Evolutionary conservation across 2,113 vertebrate species (phyloP), one percentile per base, ranked within the genome.

Genomic region (Chroicocephalus ridibundus): DNA sequence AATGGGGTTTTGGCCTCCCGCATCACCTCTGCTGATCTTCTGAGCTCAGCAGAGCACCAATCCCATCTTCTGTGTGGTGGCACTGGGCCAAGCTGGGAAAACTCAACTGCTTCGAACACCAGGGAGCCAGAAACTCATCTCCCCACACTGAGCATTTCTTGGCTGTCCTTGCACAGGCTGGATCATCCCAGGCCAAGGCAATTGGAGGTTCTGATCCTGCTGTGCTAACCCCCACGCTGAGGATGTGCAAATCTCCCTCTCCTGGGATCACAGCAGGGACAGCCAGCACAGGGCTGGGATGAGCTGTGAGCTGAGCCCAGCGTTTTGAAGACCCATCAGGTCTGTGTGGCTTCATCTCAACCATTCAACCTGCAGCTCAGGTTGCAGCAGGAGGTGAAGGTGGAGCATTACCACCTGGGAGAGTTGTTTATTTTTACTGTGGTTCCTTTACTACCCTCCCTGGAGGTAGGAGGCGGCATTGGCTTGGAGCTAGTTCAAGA

Each of bases 231-330:
- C n/a, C 44, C 29, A 5, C 1, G 25, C 24, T 17, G 27, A 68
- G 57, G 75, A 55, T 32, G 44, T 10, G 24, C 80, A 77, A 88
- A 36, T 2, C 13, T 17, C 15, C 27, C 9, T 75, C 19, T 49
- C 26, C 40, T 11, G 42, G 26, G 22, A 22, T 58, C 15, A 5
- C 29, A 29, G 31, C 18, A 34, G 44, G 54, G 49, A n/a, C 42
- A 38, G 18, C 6, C 8, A 2, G 6, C 3, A 3, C 2, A 0
- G 42, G 47, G 47, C 29, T 76, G 51, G 40, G 44, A 7, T 27
- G 24, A 76, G 57, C n/a, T 2, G 0, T 1, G 26, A 74, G 49
- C 54, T 11, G 13, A 69, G 49, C 54, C 36, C 20, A 12, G 31
- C 25, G 13, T 49, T 86, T 13, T 60, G 44, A n/a, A 62, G 6